A percentile compares a stretch with the other conserved stretches of the same genome.
These are phyloP conservation scores for Passer montanus DNA, from an alignment of 2,113 vertebrate species.

Conservation along the genomic window DNA sequence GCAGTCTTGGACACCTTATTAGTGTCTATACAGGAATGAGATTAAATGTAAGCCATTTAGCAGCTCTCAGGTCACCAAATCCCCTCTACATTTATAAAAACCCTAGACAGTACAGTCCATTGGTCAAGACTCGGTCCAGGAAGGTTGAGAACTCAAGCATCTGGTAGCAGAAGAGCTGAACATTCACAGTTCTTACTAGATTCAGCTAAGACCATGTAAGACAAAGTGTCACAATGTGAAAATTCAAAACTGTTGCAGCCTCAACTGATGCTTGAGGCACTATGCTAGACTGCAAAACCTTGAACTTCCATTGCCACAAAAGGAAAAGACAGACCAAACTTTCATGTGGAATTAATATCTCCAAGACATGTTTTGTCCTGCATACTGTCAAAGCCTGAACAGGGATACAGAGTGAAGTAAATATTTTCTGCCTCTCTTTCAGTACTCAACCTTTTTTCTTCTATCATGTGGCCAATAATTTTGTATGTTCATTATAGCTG, in stretches of 20 bases:
- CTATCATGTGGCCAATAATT: background rate
- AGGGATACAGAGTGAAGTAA: background rate
- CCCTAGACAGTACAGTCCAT: background rate
- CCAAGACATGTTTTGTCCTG: background rate
- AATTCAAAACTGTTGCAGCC: background rate
- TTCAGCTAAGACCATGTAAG: background rate
- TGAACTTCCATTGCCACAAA: background rate
- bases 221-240: background rate
- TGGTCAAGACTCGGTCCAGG: background rate
- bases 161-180: background rate
- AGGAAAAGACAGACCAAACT: background rate
- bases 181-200: background rate
- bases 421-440: background rate
- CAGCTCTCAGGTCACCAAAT: background rate
- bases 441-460: background rate
- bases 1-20: background rate
- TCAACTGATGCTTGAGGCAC: background rate
- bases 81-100: background rate
- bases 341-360: background rate
- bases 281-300: background rate
- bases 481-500: background rate
- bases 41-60: background rate
- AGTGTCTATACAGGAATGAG: background rate
- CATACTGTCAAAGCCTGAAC: background rate
- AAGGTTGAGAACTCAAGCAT: background rate